phyloP scores from a whole-genome alignment of 2,113 vertebrate genomes.

The Drymodes brunneopygia region DNA sequence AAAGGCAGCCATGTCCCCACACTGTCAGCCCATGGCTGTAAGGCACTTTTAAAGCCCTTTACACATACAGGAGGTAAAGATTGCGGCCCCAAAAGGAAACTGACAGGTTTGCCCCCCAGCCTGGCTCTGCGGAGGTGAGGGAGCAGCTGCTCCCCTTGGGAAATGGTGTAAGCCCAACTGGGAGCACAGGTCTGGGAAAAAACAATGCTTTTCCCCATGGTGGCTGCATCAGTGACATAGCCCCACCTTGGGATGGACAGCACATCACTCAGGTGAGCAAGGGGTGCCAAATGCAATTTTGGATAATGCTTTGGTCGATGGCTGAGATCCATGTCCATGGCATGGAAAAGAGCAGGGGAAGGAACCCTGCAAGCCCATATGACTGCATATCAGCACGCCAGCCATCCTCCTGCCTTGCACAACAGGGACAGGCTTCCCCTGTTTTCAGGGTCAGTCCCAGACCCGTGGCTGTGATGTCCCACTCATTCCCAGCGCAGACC shows the following conservation, averaged over 20 bases:
- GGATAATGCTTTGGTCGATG: background rate
- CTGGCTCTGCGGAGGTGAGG: background rate
- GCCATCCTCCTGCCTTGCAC: background rate
- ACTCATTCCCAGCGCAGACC: background rate
- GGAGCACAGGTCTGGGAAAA: background rate
- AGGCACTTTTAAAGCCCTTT: background rate
- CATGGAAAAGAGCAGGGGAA: background rate
- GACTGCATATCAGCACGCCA: fast-evolving
- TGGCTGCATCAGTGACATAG: background rate
- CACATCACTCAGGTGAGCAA: fast-evolving
- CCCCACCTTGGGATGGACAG: background rate
- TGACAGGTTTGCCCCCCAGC: fast-evolving
- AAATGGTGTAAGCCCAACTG: background rate
- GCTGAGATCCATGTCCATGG: fast-evolving
- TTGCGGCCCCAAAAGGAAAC: background rate
- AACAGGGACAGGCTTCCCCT: background rate
- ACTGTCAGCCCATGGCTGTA: fast-evolving
- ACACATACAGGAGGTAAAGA: background rate
- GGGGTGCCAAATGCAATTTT: fast-evolving
- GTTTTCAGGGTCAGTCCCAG: background rate
- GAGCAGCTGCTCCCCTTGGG: background rate
- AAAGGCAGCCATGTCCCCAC: background rate
- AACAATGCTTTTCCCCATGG: fast-evolving
- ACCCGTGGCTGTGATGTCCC: fast-evolving
- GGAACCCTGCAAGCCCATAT: background rate